Conservation (phyloP, 2,888 invertebrate species). For the Chironomus tentans region DNA sequence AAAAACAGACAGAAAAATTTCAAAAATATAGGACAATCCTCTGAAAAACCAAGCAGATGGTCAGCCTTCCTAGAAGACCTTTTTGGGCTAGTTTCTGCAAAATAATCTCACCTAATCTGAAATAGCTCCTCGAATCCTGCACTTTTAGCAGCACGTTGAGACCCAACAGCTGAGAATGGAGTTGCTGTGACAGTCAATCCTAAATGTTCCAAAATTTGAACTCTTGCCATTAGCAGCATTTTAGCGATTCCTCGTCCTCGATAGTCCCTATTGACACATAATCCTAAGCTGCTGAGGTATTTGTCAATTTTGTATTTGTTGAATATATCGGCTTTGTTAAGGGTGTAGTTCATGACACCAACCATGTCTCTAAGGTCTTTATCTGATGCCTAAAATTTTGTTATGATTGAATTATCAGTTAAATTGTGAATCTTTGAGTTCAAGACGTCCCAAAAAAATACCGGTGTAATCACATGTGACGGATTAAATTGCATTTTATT, state of each 20-base stretch:
- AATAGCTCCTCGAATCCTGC: neutral
- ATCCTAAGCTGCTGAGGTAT: slow-evolving; percentile 44
- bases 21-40: no score
- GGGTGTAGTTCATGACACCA: slow-evolving; percentile 31
- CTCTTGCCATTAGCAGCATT: slow-evolving; percentile 40
- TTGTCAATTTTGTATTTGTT: slow-evolving; percentile 40
- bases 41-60: no score
- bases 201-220: slow-evolving; percentile 45
- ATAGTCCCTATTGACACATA: slow-evolving; percentile 44
- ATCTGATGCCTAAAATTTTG: neutral
- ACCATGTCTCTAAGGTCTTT: neutral
- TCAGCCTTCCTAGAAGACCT: no score
- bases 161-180: slow-evolving; percentile 17
- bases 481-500: no score
- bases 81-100: no score
- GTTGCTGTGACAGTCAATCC: slow-evolving; percentile 36
- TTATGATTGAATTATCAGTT: no score
- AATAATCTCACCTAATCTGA: neutral
- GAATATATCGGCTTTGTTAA: slow-evolving; percentile 42
- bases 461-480: no score
- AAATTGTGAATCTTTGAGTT: no score
- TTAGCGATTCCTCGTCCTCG: slow-evolving; percentile 43
- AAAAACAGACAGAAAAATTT: no score
- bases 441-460: no score
- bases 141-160: slow-evolving; percentile 17